A percentile compares a stretch with the other conserved stretches of the same genome.
Evolutionary conservation across 2,113 vertebrate species (phyloP).

Genomic region (Pipra filicauda): DNA sequence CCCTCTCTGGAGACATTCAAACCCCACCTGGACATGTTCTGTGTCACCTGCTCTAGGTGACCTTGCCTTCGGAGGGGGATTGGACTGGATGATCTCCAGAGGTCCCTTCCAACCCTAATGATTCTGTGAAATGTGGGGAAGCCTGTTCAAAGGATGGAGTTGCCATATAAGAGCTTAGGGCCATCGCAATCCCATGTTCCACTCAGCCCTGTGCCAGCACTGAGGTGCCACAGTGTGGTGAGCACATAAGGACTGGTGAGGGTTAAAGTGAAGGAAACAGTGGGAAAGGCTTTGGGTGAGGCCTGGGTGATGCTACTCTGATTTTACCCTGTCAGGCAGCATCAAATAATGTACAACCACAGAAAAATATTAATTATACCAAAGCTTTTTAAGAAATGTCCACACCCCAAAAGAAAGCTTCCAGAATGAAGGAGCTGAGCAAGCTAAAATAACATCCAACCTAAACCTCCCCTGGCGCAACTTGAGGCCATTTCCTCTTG

Average conservation of each 20-base stretch:
- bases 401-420: neutral
- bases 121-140: neutral
- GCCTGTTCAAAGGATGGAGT: neutral
- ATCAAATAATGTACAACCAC: neutral
- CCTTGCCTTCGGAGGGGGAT: neutral
- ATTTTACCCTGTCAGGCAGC: neutral
- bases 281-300: neutral
- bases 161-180: neutral
- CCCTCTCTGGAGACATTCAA: neutral
- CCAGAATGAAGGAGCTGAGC: neutral
- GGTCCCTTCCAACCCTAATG: neutral
- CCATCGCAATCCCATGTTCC: fast-evolving
- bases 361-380: neutral
- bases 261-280: neutral
- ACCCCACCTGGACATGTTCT: fast-evolving
- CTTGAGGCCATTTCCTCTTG: neutral
- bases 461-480: neutral
- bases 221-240: neutral
- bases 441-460: neutral
- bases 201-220: neutral
- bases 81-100: neutral
- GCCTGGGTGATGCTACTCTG: neutral
- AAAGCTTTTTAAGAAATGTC: neutral
- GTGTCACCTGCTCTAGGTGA: neutral
- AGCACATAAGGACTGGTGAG: neutral